Evolutionary conservation across 1,140 invertebrate species (phyloP).

Genomic region (Drosophila mauritiana): DNA sequence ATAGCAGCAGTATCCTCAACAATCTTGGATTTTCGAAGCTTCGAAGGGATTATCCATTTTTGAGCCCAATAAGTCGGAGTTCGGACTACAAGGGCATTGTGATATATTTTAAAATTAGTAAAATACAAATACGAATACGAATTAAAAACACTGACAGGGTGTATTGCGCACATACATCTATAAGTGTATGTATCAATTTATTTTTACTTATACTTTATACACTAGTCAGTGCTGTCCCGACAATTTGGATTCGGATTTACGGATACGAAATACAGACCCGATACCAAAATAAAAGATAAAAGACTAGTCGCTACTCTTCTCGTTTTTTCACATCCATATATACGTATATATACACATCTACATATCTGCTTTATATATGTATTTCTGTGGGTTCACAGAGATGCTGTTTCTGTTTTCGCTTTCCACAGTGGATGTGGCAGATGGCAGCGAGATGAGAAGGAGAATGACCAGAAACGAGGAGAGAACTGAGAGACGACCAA

Average conservation of each 20-base stretch:
- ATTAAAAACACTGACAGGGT: too few species aligned
- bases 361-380: slow-evolving; percentile 15
- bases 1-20: background rate
- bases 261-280: slow-evolving; percentile 5
- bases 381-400: slow-evolving; percentile 38
- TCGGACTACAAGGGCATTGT: background rate
- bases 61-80: background rate
- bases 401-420: slow-evolving; percentile 35
- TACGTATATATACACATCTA: background rate
- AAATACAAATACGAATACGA: slow-evolving; percentile 4
- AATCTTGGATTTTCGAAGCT: background rate
- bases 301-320: slow-evolving; percentile 4
- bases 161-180: background rate
- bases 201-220: slow-evolving; percentile 22
- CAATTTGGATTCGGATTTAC: slow-evolving; percentile 5
- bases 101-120: background rate
- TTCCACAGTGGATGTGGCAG: slow-evolving; percentile 26
- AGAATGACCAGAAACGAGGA: background rate
- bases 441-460: background rate
- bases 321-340: slow-evolving; percentile 8
- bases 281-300: slow-evolving; percentile 34
- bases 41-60: background rate
- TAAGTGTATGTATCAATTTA: slow-evolving; percentile 13
- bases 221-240: background rate
- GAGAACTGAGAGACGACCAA: slow-evolving; percentile 9